Conservation (phyloP, 92 coral and sea anemone genomes). For the Palythoa caribaeorum region DNA sequence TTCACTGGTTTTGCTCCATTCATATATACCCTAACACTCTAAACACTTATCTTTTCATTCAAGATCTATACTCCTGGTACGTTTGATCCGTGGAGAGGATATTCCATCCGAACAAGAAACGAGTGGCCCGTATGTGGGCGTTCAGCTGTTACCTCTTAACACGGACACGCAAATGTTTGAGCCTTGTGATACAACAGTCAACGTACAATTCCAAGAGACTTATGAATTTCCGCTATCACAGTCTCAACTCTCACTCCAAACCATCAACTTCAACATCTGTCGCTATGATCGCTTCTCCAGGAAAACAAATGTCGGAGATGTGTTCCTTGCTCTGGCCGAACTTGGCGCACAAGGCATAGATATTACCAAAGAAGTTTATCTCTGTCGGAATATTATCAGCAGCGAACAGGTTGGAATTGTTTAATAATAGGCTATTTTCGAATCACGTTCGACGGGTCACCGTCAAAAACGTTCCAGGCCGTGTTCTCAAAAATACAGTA, state of each 20-base stretch:
- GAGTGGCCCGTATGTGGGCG: slow-evolving; percentile 91
- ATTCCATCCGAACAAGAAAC: slow-evolving; percentile 87
- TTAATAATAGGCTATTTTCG: neutral
- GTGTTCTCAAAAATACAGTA: no score
- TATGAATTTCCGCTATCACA: slow-evolving; percentile 82
- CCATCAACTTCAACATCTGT: slow-evolving; percentile 92
- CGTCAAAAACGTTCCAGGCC: no score
- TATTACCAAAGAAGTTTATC: slow-evolving; percentile 85
- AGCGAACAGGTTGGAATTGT: slow-evolving; percentile 79
- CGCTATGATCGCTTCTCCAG: slow-evolving; percentile 95
- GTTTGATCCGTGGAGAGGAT: slow-evolving; percentile 94
- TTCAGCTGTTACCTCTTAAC: slow-evolving; percentile 83
- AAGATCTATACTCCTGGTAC: slow-evolving; percentile 87
- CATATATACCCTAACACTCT: no score
- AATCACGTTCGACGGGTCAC: no score
- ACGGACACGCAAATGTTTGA: slow-evolving; percentile 70
- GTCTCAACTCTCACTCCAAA: slow-evolving; percentile 87
- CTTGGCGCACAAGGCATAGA: slow-evolving; percentile 97
- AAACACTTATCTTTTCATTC: neutral
- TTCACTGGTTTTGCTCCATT: no score
- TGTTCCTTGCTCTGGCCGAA: slow-evolving; percentile 94
- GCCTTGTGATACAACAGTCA: slow-evolving; percentile 84
- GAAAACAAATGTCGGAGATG: slow-evolving; percentile 85
- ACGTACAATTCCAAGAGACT: slow-evolving; percentile 74
- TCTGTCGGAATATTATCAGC: slow-evolving; percentile 85